Evolutionary conservation across 2,113 vertebrate species (phyloP).

Genomic region (Notechis scutatus): DNA sequence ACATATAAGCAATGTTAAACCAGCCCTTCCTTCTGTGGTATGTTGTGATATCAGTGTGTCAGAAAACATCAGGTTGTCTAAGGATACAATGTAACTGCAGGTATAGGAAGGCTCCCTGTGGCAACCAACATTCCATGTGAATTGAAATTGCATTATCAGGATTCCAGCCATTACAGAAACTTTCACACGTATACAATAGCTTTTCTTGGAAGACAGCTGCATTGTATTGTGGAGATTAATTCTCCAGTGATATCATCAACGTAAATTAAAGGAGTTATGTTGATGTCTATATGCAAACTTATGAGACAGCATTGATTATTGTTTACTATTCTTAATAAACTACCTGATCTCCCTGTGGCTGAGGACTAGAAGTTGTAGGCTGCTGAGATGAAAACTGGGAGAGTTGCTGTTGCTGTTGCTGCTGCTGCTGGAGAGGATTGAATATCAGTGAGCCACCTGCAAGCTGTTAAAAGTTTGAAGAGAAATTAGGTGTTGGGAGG

Average conservation of each 20-base stretch:
- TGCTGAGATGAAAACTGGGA: slow-evolving; percentile 82
- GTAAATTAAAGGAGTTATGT: background rate
- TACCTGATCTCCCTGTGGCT: slow-evolving; percentile 82
- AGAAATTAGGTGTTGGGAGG: slow-evolving; percentile 39
- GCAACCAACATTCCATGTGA: background rate
- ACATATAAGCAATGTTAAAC: background rate
- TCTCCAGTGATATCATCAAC: background rate
- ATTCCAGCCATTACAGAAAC: background rate
- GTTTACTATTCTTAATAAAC: background rate
- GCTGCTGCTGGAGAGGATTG: slow-evolving; percentile 69
- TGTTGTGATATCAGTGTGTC: background rate
- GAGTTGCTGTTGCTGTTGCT: slow-evolving; percentile 75
- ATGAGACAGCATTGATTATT: background rate
- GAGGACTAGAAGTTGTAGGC: slow-evolving; percentile 76
- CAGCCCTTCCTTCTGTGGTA: background rate
- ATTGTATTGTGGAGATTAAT: background rate
- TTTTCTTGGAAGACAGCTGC: background rate
- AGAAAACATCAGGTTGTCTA: background rate
- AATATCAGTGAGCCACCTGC: slow-evolving; percentile 83
- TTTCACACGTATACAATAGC: background rate
- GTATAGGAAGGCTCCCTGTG: background rate
- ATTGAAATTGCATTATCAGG: background rate
- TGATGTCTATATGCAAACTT: background rate
- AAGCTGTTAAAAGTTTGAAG: slow-evolving; percentile 72
- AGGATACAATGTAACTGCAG: background rate